Evolutionary conservation across 2,797 vertebrate species (phyloP).

Genomic region (Platyrinchus mystaceus): DNA sequence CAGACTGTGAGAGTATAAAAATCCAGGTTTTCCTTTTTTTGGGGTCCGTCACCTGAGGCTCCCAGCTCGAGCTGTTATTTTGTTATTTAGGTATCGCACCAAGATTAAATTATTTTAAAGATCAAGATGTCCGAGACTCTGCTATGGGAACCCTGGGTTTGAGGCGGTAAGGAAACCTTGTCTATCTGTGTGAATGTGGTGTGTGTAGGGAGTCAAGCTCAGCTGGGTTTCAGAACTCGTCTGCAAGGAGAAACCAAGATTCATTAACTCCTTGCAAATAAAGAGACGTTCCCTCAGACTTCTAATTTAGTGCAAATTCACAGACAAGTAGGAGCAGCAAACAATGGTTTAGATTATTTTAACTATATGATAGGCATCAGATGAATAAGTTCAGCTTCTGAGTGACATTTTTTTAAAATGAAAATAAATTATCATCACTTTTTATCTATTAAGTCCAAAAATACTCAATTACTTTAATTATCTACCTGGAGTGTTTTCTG

Average conservation of each 20-base stretch:
- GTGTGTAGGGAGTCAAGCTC: not conserved
- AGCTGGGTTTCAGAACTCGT: not conserved
- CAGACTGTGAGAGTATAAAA: not conserved
- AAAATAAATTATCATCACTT: not conserved
- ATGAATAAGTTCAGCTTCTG: not conserved
- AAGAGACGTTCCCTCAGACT: not conserved
- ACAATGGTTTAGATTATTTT: not conserved
- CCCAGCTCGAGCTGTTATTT: not conserved
- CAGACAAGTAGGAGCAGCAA: not conserved
- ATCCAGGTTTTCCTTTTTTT: not conserved
- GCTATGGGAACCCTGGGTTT: not conserved
- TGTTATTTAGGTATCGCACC: not conserved
- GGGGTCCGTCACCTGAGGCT: not conserved
- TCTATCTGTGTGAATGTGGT: not conserved
- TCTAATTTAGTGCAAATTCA: not conserved
- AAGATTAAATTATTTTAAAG: not conserved
- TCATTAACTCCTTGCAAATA: not conserved
- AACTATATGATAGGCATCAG: not conserved
- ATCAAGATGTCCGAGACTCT: not conserved
- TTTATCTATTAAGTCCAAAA: not conserved
- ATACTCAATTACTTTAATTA: not conserved
- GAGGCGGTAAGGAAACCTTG: not conserved
- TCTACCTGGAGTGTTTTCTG: not conserved
- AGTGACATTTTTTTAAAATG: not conserved
- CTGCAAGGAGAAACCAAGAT: not conserved